Percentiles rank a stretch among this genome's conserved stretches.
Evolutionary conservation across 2,888 invertebrate species (phyloP).

Genomic region (Bruchidius siliquastri): DNA sequence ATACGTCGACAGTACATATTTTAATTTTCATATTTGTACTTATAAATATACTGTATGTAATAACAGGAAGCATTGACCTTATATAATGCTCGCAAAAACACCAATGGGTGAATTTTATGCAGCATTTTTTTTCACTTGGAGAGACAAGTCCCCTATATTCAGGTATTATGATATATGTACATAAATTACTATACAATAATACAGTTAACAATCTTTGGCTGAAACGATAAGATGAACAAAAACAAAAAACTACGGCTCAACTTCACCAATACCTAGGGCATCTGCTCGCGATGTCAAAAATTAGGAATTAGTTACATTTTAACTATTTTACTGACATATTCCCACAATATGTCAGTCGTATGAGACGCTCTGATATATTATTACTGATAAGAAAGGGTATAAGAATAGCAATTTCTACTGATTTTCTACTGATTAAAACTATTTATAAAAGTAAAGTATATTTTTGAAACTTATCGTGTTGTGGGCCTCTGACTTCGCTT

Average conservation of each 20-base stretch:
- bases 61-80: conserved; percentile 47
- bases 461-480: no score
- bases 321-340: not conserved
- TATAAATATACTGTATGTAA: conserved; percentile 43
- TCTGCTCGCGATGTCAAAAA: not conserved
- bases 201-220: conserved; percentile 40
- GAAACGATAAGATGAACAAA: conserved; percentile 21
- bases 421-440: no score
- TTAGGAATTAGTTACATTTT: not conserved
- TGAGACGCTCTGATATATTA: no score
- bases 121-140: not conserved
- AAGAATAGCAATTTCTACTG: no score
- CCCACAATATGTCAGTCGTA: no score
- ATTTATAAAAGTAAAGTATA: no score
- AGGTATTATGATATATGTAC: conserved; percentile 33
- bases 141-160: not conserved
- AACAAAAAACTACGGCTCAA: not conserved
- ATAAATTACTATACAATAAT: conserved; percentile 46
- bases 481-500: no score
- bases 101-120: not conserved
- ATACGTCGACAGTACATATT: not conserved
- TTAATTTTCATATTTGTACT: conserved; percentile 36
- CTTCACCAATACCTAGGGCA: not conserved
- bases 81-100: conserved; percentile 15
- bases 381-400: no score